Base-by-base conservation (phyloP, 2,888 invertebrate genomes). In the Orthonychiurus folsomi region DNA sequence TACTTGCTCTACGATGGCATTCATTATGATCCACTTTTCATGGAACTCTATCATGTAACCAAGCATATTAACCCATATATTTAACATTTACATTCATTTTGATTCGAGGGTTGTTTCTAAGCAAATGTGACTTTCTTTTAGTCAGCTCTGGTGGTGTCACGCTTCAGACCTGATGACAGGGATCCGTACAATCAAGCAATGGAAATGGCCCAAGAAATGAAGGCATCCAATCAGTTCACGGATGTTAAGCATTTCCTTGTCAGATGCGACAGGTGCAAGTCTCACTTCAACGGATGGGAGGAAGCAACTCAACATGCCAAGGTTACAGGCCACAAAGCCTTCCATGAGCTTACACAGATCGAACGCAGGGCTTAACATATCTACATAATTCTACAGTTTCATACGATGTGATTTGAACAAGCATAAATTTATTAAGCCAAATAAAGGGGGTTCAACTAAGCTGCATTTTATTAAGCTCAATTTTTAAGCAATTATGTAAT, bases 1-100 rank as follows among this genome's bases (percentile, higher is more conserved):
- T 88, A 94, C 75, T 79, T 96, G 3, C 81, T 95, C 59, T 96
- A 94, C 76, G 94, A 95, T 78, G 95, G 95, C 21, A 92, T 95
- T 59, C 96, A 96, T 78, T 96, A 96, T 76, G 96, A 96, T 78
- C 93, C 95, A 0, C 78, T 96, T 15, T 89, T 89, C 75, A 81
- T 93, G 79, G 93, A 94, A 79, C 85, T 88, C 2, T 79, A 83
- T 37, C 83, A 85, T 77, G 89, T 89, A 80, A 83, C 84, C 81
- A n/a, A n/a, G n/a, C 5, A 18, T 48, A 15, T 27, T 15, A 15
- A 48, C 48, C 48, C n/a, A 48, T 9, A 52, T 52, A 12, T 52
- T 20, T 21, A 12, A 21, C 52, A 20, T 52, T 23, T 23, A 52
- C 52, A 52, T 52, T 52, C 20, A 37, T 37, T 37, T 37, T 37